Evolutionary conservation across 2,797 vertebrate species (phyloP), one percentile per base, ranked within the genome.

Genomic region (Otolemur crassicaudatus): DNA sequence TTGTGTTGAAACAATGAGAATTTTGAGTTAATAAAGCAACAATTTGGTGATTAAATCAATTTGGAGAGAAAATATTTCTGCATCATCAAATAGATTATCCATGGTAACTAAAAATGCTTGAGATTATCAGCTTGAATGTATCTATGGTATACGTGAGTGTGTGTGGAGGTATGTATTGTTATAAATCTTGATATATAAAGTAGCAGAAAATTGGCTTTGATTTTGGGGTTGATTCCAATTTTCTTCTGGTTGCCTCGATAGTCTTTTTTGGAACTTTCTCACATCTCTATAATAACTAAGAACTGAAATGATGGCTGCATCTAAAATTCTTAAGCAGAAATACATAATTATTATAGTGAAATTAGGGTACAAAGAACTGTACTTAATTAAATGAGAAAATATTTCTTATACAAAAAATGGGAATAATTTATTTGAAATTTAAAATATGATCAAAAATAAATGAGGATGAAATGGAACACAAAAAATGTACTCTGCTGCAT

Each of bases 381-480:
- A 22, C 12, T 89, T 89, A 88, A 83, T 88, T 72, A 37, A 81
- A 69, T 43, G 46, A 87, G 23, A 77, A 88, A 79, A 82, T 3
- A 0, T 1, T 49, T 31, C 27, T 79, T 91, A 23, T 60, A 53
- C 0, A 87, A 77, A 49, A 93, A 97, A 19, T n/a, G 37, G n/a
- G 0, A 72, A 75, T 73, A 56, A 88, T 60, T 83, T 77, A 90
- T 96, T 92, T 95, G 27, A 96, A 92, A 90, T 34, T 60, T 86
- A 63, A 85, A 81, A 73, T 63, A 23, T 7, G 49, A 90, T 69
- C 14, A 91, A 87, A 49, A 83, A 0, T 84, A 94, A 93, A 90
- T 83, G 5, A 94, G 23, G 40, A 67, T 94, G 82, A 96, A 83
- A 87, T 84, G 7, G 77, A 97, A 85, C 37, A 8, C 10, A 85